These are phyloP conservation scores for Neoniphon sammara DNA, from an alignment of 2,797 vertebrate genomes.

Conservation along the genomic window DNA sequence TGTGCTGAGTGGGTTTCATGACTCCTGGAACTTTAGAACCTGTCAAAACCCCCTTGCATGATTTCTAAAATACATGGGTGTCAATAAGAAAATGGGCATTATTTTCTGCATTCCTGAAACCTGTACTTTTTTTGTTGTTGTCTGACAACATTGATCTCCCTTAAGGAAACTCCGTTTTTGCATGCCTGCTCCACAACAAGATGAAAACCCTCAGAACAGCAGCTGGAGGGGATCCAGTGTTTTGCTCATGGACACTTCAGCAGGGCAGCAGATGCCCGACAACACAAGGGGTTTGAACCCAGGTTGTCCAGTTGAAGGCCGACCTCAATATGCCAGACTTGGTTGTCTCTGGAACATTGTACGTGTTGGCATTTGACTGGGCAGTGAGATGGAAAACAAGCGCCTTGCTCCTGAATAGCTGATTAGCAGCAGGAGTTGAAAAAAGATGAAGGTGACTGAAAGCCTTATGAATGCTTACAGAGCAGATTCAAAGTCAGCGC, in stretches of 20 bases:
- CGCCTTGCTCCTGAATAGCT: conserved; percentile 19
- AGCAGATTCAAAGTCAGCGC: neutral
- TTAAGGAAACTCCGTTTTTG: neutral
- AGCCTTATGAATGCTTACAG: neutral
- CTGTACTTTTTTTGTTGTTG: too few species aligned
- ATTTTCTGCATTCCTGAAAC: too few species aligned
- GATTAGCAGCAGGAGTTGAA: conserved; percentile 31
- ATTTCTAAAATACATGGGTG: too few species aligned
- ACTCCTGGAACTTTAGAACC: too few species aligned
- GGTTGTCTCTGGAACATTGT: conserved; percentile 18
- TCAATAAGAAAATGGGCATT: too few species aligned
- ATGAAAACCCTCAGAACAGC: neutral
- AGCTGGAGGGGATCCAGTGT: neutral
- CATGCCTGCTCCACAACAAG: too few species aligned
- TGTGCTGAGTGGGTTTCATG: neutral
- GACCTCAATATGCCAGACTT: neutral
- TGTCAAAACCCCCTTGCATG: too few species aligned
- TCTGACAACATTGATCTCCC: conserved; percentile 5
- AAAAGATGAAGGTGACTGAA: conserved; percentile 8
- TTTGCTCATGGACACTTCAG: conserved; percentile 1
- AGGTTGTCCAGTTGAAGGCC: neutral
- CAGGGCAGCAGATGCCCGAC: neutral
- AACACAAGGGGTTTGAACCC: conserved; percentile 7
- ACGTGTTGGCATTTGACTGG: neutral
- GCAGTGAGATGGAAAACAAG: conserved; percentile 33